Base-by-base conservation (phyloP, 30 jellyfish, hydroid and myxozoan genomes). In the Aurelia coerulea region DNA sequence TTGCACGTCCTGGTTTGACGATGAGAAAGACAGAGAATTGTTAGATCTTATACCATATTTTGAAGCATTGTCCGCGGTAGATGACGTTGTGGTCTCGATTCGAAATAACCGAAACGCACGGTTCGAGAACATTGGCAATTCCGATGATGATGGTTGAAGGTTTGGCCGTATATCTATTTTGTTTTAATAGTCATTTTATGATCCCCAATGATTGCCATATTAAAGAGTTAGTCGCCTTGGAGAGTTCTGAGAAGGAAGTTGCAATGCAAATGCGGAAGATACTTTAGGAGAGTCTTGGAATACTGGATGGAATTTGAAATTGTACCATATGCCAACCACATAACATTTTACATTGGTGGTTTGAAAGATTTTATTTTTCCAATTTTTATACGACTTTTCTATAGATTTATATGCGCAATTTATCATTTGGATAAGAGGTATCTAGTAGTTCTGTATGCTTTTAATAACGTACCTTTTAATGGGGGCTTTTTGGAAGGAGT, bases 1-100 rank as follows among this genome's bases (percentile, higher is more conserved):
- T n/a, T 93, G 91, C 51, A 75, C 85, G 60, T 94, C 98, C 16
- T 94, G 98, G 98, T 94, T 94, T 73, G 98, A 94, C 80, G 98
- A 94, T 85, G 84, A 83, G 34, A 59, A 79, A 34, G 98, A 94
- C 89, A 85, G 94, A 13, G 98, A 94, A 63, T 67, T 94, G 68
- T 59, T 88, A 69, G 97, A 94, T 68, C 62, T 94, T 53, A 88
- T 94, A 29, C 98, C 98, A 13, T 94, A 89, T 74, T 81, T 94
- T 41, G 98, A 94, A 63, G 66, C 91, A 37, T 83, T 94, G 46
- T 69, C 80, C 68, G 72, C 86, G 12, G 96, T 92, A 46, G 97
- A 94, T 63, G 96, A 86, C 94, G 92, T 90, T 54, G 91, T 94
- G 51, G 88, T 80, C 29, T 90, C 98, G 19, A 65, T 94, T 42